phyloP scores from a whole-genome alignment of 2,888 invertebrate species.

The Piscicola geometra region DNA sequence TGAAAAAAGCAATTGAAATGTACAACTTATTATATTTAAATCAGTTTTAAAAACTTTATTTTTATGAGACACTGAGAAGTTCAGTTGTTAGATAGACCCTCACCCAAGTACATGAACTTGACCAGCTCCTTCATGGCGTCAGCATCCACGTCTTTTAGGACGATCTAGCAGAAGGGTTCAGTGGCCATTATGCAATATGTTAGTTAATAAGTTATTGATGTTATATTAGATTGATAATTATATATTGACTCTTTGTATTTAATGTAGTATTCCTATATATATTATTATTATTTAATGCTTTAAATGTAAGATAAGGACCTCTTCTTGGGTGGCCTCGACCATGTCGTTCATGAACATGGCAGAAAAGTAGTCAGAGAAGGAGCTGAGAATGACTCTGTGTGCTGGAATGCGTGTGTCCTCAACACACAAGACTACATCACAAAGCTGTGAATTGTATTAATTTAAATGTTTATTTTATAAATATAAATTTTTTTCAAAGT shows the following conservation, averaged over 20 bases:
- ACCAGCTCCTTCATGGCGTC: conserved; percentile 79
- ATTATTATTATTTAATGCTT: too few relatives aligned
- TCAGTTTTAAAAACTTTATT: too few relatives aligned
- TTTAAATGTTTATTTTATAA: neutral
- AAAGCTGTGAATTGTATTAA: conserved; percentile 59
- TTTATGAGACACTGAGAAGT: too few relatives aligned
- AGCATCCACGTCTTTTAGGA: conserved; percentile 74
- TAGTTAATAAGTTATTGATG: too few relatives aligned
- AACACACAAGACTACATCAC: conserved; percentile 80
- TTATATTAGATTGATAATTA: too few relatives aligned
- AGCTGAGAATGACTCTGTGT: conserved; percentile 80
- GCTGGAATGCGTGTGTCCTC: conserved; percentile 68
- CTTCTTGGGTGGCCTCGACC: conserved; percentile 62
- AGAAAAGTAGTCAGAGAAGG: conserved; percentile 87
- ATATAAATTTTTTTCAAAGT: neutral
- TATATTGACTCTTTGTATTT: too few relatives aligned
- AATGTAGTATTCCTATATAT: too few relatives aligned
- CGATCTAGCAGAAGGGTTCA: too few relatives aligned
- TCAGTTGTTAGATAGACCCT: too few relatives aligned
- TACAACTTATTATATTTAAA: too few relatives aligned
- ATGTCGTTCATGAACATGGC: conserved; percentile 56
- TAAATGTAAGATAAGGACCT: too few relatives aligned
- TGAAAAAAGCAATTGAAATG: conserved; percentile 43
- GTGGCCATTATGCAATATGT: too few relatives aligned
- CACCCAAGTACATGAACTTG: conserved; percentile 85